Conservation (phyloP, 2,797 vertebrate genomes). For the Phoxinus dragarum region DNA sequence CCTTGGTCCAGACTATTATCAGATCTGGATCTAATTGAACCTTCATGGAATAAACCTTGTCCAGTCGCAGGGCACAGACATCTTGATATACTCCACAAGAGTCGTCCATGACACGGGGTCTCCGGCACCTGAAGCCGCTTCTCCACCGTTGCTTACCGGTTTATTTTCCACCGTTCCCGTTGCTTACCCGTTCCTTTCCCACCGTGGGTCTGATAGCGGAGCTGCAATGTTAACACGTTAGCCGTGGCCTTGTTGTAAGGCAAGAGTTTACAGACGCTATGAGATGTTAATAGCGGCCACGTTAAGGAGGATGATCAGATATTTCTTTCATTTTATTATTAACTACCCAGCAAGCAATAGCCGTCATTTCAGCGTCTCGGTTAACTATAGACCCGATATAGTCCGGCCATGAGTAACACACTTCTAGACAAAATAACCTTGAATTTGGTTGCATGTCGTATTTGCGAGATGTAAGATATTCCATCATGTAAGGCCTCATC, state of each 20-base stretch:
- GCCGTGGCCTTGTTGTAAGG: not conserved
- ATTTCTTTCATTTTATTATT: too few relatives aligned
- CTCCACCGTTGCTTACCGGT: not conserved
- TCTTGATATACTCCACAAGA: constrained; percentile 67
- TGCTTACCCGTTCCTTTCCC: not conserved
- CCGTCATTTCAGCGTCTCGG: too few relatives aligned
- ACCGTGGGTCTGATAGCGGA: not conserved
- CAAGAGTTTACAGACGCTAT: not conserved
- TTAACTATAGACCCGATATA: too few relatives aligned
- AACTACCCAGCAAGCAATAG: too few relatives aligned
- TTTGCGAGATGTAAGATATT: too few relatives aligned
- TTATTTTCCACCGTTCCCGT: not conserved
- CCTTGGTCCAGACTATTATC: constrained; percentile 68
- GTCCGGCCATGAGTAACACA: too few relatives aligned
- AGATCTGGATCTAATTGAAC: constrained; percentile 70
- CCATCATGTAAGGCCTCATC: too few relatives aligned
- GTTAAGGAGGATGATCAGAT: not conserved
- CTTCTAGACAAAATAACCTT: too few relatives aligned
- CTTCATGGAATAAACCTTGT: constrained; percentile 66
- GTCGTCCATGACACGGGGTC: constrained; percentile 61
- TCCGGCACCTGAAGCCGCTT: constrained; percentile 25
- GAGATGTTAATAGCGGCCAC: not conserved
- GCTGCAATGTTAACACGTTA: not conserved
- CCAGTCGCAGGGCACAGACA: constrained; percentile 63
- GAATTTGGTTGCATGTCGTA: too few relatives aligned